Evolutionary conservation across 1,140 invertebrate species (phyloP).

Genomic region (Drosophila quadrilineata): DNA sequence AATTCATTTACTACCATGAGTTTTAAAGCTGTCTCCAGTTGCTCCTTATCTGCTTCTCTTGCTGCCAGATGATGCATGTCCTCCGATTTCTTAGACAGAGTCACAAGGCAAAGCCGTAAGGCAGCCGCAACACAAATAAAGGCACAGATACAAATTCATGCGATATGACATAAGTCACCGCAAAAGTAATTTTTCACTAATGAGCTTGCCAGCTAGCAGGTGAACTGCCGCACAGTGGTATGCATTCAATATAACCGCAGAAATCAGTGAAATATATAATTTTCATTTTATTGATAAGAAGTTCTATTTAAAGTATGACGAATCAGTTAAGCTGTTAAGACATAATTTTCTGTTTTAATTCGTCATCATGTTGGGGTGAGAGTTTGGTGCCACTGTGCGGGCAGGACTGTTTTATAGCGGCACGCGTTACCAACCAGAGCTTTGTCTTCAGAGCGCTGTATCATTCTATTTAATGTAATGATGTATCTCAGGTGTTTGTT

Average conservation of each 20-base stretch:
- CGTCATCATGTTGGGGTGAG: no score
- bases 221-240: constrained; percentile 27
- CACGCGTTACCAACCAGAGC: constrained; percentile 18
- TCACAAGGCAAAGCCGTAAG: constrained; percentile 19
- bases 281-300: no score
- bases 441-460: constrained; percentile 54
- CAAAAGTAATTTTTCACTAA: constrained; percentile 79
- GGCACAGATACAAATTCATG: constrained; percentile 75
- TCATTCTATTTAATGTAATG: constrained; percentile 78
- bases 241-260: not conserved
- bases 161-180: constrained; percentile 77
- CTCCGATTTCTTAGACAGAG: constrained; percentile 54
- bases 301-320: no score
- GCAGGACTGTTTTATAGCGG: not conserved
- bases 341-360: no score
- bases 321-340: no score
- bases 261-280: not conserved
- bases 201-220: constrained; percentile 59
- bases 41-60: not conserved
- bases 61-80: constrained; percentile 63
- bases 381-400: constrained; percentile 11
- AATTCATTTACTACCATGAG: not conserved
- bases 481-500: constrained; percentile 80
- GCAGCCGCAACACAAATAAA: constrained; percentile 46
- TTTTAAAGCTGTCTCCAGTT: constrained; percentile 37